Conservation (phyloP, 2,113 vertebrate genomes). For the Psittacus erithacus region DNA sequence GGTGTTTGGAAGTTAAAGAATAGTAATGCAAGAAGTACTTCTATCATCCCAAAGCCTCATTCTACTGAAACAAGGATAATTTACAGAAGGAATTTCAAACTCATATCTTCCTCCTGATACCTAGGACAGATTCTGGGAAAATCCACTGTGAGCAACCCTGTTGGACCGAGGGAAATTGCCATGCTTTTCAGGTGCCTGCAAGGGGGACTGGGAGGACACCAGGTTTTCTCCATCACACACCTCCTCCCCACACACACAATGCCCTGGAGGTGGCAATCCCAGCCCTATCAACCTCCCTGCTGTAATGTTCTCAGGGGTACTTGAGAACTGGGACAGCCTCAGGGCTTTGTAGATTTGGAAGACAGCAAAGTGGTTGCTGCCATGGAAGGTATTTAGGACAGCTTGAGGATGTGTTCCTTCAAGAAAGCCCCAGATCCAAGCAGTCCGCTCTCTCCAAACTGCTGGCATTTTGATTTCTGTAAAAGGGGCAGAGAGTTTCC, state of each 20-base stretch:
- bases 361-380: not conserved
- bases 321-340: not conserved
- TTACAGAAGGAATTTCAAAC: not conserved
- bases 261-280: not conserved
- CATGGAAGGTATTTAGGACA: not conserved
- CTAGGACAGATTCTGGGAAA: not conserved
- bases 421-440: not conserved
- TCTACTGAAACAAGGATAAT: not conserved
- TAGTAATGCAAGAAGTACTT: not conserved
- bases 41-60: not conserved
- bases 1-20: not conserved
- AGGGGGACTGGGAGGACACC: not conserved
- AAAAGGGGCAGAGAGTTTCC: not conserved
- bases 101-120: not conserved
- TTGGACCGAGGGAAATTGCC: not conserved
- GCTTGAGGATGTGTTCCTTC: not conserved
- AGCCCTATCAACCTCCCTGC: not conserved
- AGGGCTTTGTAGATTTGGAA: not conserved
- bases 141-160: not conserved
- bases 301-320: fast-evolving
- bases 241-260: not conserved
- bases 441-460: not conserved
- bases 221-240: not conserved
- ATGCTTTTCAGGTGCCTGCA: not conserved
- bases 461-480: not conserved